phyloP scores from a whole-genome alignment of 2,113 vertebrate genomes.

The Romanogobio albipinnatus region DNA sequence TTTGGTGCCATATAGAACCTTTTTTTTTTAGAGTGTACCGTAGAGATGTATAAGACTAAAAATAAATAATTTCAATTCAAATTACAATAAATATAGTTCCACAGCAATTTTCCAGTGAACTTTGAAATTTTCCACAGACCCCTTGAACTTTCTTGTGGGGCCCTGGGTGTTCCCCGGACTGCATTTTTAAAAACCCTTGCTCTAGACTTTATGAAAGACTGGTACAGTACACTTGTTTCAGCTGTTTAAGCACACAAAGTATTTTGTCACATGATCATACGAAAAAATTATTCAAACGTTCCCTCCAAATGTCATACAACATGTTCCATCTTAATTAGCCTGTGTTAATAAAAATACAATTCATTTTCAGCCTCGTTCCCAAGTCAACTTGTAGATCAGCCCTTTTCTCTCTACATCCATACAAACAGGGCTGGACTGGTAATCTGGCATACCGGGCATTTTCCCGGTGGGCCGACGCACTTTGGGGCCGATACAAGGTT shows the following conservation, averaged over 20 bases:
- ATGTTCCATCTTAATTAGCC: constrained; percentile 37
- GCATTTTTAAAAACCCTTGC: neutral
- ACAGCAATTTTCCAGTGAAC: neutral
- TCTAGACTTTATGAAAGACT: neutral
- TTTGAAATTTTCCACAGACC: neutral
- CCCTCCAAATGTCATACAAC: neutral
- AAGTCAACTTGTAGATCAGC: constrained; percentile 22
- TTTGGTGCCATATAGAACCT: no score
- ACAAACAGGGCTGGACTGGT: no score
- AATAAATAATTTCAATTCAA: no score
- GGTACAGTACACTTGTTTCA: neutral
- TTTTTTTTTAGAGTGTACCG: no score
- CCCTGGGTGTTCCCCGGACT: neutral
- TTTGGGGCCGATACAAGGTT: no score
- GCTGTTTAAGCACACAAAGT: neutral
- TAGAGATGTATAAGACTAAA: no score
- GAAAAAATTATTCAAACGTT: neutral
- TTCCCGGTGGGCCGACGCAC: no score
- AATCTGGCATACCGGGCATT: no score
- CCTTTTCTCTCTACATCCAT: constrained; percentile 13
- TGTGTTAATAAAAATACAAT: constrained; percentile 49
- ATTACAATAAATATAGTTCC: no score
- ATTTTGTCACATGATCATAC: neutral
- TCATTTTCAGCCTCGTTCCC: constrained; percentile 30
- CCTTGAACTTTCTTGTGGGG: neutral